Evolutionary conservation across 2,113 vertebrate genomes (phyloP).

Genomic region (Ctenodactylus gundi): DNA sequence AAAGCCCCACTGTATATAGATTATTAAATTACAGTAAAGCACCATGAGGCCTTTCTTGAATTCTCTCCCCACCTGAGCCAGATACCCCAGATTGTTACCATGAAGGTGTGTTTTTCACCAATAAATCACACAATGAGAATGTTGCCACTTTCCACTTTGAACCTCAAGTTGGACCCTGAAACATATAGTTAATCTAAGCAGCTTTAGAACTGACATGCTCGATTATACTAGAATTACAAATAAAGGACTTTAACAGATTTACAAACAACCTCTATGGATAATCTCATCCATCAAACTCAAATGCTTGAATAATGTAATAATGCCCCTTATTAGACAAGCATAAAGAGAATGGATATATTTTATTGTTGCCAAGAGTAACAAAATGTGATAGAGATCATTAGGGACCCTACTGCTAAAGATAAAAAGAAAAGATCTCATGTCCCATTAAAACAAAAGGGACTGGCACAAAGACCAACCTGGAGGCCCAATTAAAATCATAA

Average conservation of each 20-base stretch:
- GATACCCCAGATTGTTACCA: neutral
- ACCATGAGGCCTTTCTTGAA: neutral
- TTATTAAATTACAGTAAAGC: neutral
- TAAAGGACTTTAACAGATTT: slow-evolving; percentile 78
- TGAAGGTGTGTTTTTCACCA: slow-evolving; percentile 53
- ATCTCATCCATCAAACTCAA: slow-evolving; percentile 78
- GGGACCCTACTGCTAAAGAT: neutral
- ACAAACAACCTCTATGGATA: slow-evolving; percentile 62
- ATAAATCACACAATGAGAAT: slow-evolving; percentile 75
- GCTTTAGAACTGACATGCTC: slow-evolving; percentile 71
- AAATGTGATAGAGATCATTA: slow-evolving; percentile 56
- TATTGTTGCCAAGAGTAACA: slow-evolving; percentile 57
- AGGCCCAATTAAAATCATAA: neutral
- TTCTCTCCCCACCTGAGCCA: neutral
- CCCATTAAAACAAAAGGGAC: neutral
- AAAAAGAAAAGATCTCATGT: neutral
- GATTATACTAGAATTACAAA: slow-evolving; percentile 81
- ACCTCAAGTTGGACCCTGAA: slow-evolving; percentile 60
- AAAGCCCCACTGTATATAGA: neutral
- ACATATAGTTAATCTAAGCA: slow-evolving; percentile 80
- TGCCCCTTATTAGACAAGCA: slow-evolving; percentile 10
- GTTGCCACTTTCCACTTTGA: slow-evolving; percentile 66
- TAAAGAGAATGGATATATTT: slow-evolving; percentile 61
- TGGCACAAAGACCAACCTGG: neutral
- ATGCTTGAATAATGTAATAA: slow-evolving; percentile 62